Base-by-base conservation (phyloP, 2,113 vertebrate genomes). In the Halcyon senegalensis region DNA sequence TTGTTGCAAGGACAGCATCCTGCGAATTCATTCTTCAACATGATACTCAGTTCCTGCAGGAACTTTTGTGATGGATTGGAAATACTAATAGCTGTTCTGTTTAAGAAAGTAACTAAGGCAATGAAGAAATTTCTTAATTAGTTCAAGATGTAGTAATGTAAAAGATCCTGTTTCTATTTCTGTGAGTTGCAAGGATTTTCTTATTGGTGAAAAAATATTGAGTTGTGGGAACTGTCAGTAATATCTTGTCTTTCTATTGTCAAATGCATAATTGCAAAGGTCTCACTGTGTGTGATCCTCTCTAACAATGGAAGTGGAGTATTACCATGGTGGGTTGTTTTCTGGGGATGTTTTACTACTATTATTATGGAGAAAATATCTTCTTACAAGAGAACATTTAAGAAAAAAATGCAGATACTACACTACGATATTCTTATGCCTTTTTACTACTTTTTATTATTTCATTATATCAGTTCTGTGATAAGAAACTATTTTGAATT, bases 271-370 rank as follows among this genome's bases (percentile, higher is more conserved):
- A 84, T 35, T 35, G 5, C 4, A 70, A 70, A 55, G 12, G 1
- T 87, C 11, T 16, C 50, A 19, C 2, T 1, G 0, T 50, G 7
- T 59, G 4, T 74, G 19, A 13, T 50, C 3, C 9, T n/a, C 20
- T 89, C 69, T 59, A 50, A 50, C 17, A 73, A 58, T 51, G 4
- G 64, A 85, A 39, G 9, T 1, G 56, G n/a, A 67, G 7, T 41
- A 21, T 56, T 56, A 60, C 1, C 9, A 59, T 13, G 4, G 46
- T 87, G 4, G 25, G 4, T 46, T 72, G 13, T 64, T 91, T 93
- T 66, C 59, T 91, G 14, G 3, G 7, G 2, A 1, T 60, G 13
- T 79, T 37, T 82, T 28, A 14, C 83, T 84, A 13, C 31, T 83
- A 13, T 14, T 50, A 17, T 13, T n/a, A 76, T 74, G 31, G 33